phyloP scores from a whole-genome alignment of 2,888 invertebrate species.

The Drosophila ochracea region DNA sequence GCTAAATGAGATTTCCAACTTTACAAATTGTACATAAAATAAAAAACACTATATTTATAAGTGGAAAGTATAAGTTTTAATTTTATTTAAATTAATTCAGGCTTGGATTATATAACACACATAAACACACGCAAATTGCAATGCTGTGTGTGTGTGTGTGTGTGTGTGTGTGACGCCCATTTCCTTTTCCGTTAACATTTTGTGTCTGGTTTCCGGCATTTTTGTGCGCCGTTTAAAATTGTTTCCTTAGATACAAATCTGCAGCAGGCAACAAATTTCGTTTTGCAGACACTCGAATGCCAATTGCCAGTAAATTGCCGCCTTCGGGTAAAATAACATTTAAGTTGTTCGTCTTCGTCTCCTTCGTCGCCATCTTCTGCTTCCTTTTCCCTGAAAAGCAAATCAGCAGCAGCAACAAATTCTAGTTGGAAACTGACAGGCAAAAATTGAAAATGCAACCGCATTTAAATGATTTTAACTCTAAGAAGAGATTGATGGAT shows the following conservation, averaged over 20 bases:
- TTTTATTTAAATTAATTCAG: conserved; percentile 3
- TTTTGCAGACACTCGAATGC: conserved; percentile 68
- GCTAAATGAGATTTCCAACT: not conserved
- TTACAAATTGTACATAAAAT: not conserved
- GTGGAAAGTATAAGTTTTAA: not conserved
- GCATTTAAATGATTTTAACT: conserved; percentile 9
- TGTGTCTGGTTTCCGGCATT: conserved; percentile 81
- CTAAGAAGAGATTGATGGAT: not conserved
- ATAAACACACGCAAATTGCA: conserved; percentile 17
- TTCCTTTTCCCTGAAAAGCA: not conserved
- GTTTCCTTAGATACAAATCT: conserved; percentile 78
- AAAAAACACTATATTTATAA: not conserved
- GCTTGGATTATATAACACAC: conserved; percentile 3
- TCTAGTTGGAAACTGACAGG: conserved; percentile 25
- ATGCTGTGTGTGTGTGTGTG: conserved; percentile 1
- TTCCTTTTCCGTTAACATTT: conserved; percentile 80
- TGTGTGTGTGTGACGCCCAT: conserved; percentile 55
- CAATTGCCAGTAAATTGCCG: conserved; percentile 76
- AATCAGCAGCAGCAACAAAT: conserved; percentile 15
- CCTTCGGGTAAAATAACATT: conserved; percentile 59
- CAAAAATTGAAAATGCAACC: conserved; percentile 44
- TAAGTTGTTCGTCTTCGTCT: conserved; percentile 42
- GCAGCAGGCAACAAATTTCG: conserved; percentile 42
- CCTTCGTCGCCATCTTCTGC: not conserved
- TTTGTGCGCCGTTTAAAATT: conserved; percentile 79